Evolutionary conservation across 2,888 invertebrate genomes (phyloP), one percentile per base, ranked within the genome.

Genomic region (Anoncus sp.): DNA sequence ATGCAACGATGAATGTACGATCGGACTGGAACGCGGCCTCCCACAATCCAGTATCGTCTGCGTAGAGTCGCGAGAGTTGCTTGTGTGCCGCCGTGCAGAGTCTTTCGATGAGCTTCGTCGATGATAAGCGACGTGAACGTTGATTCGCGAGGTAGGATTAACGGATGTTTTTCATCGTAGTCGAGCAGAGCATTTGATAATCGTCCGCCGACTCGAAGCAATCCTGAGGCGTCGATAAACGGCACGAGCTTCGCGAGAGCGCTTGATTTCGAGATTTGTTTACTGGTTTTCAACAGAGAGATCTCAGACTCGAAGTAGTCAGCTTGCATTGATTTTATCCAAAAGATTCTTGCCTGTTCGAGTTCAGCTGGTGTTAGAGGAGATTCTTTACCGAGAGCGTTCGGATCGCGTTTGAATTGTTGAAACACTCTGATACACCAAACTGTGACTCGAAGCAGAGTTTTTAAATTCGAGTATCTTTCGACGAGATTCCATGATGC

Each of bases 51-150:
- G 59, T 55, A 75, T 31, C 5, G 18, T 35, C 55, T 66, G 14
- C 80, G 60, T 6, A 80, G 31, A 10, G 31, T 27, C 0, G 49
- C 47, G 12, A 77, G 62, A 12, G 77, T 80, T 3, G 69, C 5
- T 45, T 80, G 77, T 2, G 77, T 77, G 4, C 80, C 80, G 12
- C 77, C 74, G 47, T 77, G 79, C 12, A 80, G 40, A 18, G 75
- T 70, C 5, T n/a, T 40, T 5, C 5, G 20, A 51, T 79, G 79
- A 24, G 65, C 60, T 5, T 79, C 20, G 38, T 24, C 51, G 60
- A 78, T 75, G 22, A 78, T 31, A 12, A 78, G 53, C 12, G 51
- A n/a, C n/a, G 70, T 57, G 20, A 77, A 38, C 24, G 22, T 45
- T 14, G 63, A 49, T 9, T 47, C n/a, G 1, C 75, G 60, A 14